Conservation (phyloP, 2,113 vertebrate genomes). For the Neogale vison region DNA sequence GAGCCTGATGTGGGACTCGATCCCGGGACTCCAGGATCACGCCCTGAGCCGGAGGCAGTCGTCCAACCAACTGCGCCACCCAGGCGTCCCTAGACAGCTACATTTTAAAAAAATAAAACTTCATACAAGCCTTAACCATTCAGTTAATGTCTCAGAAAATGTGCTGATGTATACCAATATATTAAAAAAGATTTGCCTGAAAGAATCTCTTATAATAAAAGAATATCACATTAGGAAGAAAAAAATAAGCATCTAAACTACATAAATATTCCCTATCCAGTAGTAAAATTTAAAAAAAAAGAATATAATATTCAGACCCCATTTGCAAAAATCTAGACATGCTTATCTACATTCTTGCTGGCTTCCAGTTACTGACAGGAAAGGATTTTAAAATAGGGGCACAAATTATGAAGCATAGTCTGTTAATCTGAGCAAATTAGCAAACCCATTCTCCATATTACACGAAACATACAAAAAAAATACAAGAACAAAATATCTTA, state of each 20-base stretch:
- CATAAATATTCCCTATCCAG: background rate
- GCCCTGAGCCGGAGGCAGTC: too few species aligned
- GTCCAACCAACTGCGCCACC: too few species aligned
- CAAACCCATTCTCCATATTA: background rate
- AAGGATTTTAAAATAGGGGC: background rate
- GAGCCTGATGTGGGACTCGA: too few species aligned
- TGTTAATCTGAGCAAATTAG: background rate
- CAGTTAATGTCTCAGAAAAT: background rate
- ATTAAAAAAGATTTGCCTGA: background rate
- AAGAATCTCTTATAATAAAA: background rate
- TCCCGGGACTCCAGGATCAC: too few species aligned
- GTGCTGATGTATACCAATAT: background rate
- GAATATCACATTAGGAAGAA: background rate
- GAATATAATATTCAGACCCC: background rate
- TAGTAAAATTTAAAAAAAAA: background rate
- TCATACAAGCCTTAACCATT: background rate
- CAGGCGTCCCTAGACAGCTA: background rate
- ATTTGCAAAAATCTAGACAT: background rate
- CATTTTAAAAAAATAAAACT: background rate
- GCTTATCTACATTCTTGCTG: background rate
- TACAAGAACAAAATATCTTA: background rate
- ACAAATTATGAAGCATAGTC: background rate
- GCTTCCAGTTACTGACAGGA: background rate
- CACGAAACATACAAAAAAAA: background rate
- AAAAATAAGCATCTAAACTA: background rate